Percentiles rank a stretch among this genome's conserved stretches.
Conservation (phyloP, 2,888 invertebrate species). For the Drosophila conformis region DNA sequence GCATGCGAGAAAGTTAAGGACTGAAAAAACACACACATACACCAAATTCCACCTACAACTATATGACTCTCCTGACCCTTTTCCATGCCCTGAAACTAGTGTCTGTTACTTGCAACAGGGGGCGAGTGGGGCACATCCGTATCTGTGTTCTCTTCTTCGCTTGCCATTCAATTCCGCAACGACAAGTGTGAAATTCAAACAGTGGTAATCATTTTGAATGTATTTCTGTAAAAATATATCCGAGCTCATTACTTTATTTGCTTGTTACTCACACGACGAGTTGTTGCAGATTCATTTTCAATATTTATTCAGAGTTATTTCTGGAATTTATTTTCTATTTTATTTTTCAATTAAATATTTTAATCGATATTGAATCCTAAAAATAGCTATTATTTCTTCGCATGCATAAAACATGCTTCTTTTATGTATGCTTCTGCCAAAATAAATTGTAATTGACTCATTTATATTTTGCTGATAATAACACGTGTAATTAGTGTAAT, state of each 20-base stretch:
- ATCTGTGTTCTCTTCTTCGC: conserved; percentile 53
- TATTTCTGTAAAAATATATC: background rate
- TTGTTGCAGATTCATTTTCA: background rate
- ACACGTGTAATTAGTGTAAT: background rate
- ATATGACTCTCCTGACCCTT: conserved; percentile 40
- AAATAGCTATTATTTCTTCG: background rate
- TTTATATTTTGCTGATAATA: background rate
- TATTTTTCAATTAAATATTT: background rate
- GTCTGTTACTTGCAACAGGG: conserved; percentile 12
- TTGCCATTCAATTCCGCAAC: conserved; percentile 58
- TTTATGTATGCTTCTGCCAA: background rate
- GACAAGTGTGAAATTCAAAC: conserved; percentile 30
- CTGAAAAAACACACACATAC: conserved; percentile 28
- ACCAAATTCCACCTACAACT: conserved; percentile 25
- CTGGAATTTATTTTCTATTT: background rate
- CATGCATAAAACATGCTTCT: background rate
- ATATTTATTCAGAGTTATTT: background rate
- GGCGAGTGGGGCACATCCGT: conserved; percentile 25
- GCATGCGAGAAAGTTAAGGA: conserved; percentile 59
- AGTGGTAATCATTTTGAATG: conserved; percentile 36
- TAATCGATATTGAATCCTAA: background rate
- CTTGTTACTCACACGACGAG: background rate
- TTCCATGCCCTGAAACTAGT: conserved; percentile 7
- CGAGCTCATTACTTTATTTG: background rate
- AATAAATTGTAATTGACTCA: background rate